Evolutionary conservation across 2,113 vertebrate species (phyloP), one percentile per base, ranked within the genome.

Genomic region (Eudyptes chrysolophus): DNA sequence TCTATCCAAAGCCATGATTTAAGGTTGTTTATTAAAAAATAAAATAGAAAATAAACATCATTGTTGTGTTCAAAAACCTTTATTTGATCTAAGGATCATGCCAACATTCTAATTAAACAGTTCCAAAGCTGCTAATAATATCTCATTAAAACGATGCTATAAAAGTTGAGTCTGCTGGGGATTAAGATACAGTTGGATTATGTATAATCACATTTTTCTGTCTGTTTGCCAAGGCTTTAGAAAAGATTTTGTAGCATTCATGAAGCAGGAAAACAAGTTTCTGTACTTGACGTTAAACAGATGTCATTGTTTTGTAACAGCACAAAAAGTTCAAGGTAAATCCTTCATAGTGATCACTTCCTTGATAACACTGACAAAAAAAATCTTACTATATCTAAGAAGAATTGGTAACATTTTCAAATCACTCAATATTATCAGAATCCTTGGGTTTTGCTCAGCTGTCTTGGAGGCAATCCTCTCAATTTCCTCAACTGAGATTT

Each of bases 161-260:
- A 84, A 87, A 96, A 94, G 38, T 72, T 65, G n/a, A 84, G 61
- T 94, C 77, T 94, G 46, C 42, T 84, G 52, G 71, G 66, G 38
- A 95, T 91, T 96, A 85, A 87, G 52, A 94, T 76, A 49, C 25
- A 81, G 46, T 85, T 94, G 92, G 68, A 91, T 94, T 91, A 94
- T 70, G 25, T 68, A 87, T 88, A 93, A 92, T 64, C 92, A 85
- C 68, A 91, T 49, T 51, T 91, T 87, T 83, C 71, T 90, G 25
- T 83, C 86, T 95, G 32, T 94, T 92, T 96, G 70, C 78, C 88
- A 96, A 94, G 49, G n/a, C 68, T 94, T 94, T 94, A 76, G 64
- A 89, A 95, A 94, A 90, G 38, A 87, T 76, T 91, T 82, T 90
- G 51, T 80, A 38, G 27, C 7, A 6, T 44, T 89, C 82, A 66